These are phyloP conservation scores for Branchinecta lindahli DNA, from an alignment of 1,140 invertebrate genomes.

Conservation along the genomic window DNA sequence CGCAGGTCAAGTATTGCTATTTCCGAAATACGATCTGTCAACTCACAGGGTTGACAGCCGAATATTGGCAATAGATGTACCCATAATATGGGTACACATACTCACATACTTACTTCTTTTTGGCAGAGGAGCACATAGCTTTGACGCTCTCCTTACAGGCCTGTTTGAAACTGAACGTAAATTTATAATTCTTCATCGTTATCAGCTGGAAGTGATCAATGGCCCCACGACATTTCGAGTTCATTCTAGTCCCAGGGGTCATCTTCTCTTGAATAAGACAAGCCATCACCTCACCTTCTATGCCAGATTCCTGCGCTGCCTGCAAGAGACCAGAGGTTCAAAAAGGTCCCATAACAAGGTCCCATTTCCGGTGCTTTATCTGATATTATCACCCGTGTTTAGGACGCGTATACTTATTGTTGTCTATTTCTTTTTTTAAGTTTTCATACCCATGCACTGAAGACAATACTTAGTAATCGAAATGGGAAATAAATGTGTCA, in stretches of 20 bases:
- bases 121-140: constrained; percentile 50
- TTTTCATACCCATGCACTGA: too few relatives aligned
- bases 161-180: constrained; percentile 88
- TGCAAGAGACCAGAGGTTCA: background rate
- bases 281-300: constrained; percentile 61
- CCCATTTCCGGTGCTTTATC: too few relatives aligned
- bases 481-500: too few relatives aligned
- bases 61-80: background rate
- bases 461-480: too few relatives aligned
- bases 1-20: background rate
- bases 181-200: constrained; percentile 81
- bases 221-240: constrained; percentile 69
- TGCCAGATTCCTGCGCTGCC: constrained; percentile 52
- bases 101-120: constrained; percentile 33
- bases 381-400: too few relatives aligned
- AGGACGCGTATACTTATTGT: too few relatives aligned
- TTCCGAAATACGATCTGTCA: background rate
- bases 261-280: constrained; percentile 85
- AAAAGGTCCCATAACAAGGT: too few relatives aligned
- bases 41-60: background rate
- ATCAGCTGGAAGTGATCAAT: constrained; percentile 89
- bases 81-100: background rate
- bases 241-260: constrained; percentile 38
- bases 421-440: too few relatives aligned
- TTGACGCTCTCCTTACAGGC: constrained; percentile 71